A percentile compares a stretch with the other conserved stretches of the same genome.
These are phyloP conservation scores for Polydrusus cervinus DNA, from an alignment of 2,888 invertebrate species.

Conservation along the genomic window DNA sequence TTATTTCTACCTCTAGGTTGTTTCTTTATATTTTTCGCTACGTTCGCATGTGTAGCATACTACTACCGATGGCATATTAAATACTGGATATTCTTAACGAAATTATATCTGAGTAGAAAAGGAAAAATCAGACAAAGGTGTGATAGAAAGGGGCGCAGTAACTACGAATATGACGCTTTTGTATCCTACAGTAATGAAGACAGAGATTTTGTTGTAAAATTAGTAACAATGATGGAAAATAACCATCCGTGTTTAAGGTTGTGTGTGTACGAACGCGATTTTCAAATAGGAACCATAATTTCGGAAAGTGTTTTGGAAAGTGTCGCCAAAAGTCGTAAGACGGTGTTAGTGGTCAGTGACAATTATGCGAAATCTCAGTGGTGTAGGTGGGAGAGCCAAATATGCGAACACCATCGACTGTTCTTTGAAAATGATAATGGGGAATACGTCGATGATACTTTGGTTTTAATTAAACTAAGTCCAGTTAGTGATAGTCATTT, in stretches of 20 bases:
- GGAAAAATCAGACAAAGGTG: constrained; percentile 61
- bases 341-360: constrained; percentile 80
- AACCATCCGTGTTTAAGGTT: constrained; percentile 76
- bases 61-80: constrained; percentile 72
- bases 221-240: constrained; percentile 77
- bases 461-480: constrained; percentile 78
- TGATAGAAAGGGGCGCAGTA: constrained; percentile 59
- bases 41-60: constrained; percentile 69
- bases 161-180: constrained; percentile 76
- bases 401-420: constrained; percentile 79
- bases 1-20: constrained; percentile 55
- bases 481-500: constrained; percentile 74
- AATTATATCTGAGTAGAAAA: constrained; percentile 73
- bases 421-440: constrained; percentile 74
- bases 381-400: constrained; percentile 82
- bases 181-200: constrained; percentile 78
- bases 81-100: constrained; percentile 75
- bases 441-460: constrained; percentile 74
- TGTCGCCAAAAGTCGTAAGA: constrained; percentile 78
- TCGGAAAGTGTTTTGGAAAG: constrained; percentile 79
- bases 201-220: constrained; percentile 76
- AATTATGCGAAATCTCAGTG: constrained; percentile 82
- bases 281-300: constrained; percentile 78
- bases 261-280: constrained; percentile 82
- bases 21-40: constrained; percentile 70